A percentile compares a stretch with the other conserved stretches of the same genome.
Evolutionary conservation across 2,888 invertebrate genomes (phyloP).

Genomic region (Epinotia nisella): DNA sequence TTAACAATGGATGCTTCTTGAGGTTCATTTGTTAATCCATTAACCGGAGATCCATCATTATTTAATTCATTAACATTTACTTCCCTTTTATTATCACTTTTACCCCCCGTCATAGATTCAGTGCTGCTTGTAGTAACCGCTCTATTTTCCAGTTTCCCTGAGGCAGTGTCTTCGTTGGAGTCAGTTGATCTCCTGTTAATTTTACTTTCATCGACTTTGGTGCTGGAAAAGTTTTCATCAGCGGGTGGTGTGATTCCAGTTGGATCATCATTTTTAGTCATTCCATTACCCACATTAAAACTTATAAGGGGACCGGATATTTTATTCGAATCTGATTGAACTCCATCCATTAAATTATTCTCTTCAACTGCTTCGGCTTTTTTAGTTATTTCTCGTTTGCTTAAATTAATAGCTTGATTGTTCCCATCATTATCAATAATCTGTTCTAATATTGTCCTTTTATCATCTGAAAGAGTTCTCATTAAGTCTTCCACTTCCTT

Average conservation of each 20-base stretch:
- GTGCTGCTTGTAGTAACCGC: constrained; percentile 48
- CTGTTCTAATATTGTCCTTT: constrained; percentile 70
- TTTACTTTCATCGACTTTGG: constrained; percentile 57
- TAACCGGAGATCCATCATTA: constrained; percentile 51
- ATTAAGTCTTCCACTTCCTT: constrained; percentile 73
- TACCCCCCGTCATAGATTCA: constrained; percentile 52
- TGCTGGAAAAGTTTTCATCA: constrained; percentile 52
- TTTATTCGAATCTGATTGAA: constrained; percentile 68
- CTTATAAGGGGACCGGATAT: constrained; percentile 60
- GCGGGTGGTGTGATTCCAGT: constrained; percentile 55
- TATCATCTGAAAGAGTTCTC: constrained; percentile 72
- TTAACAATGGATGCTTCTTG: constrained; percentile 50
- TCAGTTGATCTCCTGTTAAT: constrained; percentile 57
- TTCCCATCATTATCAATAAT: constrained; percentile 63
- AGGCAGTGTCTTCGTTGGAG: constrained; percentile 49
- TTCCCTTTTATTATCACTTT: constrained; percentile 72
- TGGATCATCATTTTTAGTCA: constrained; percentile 55
- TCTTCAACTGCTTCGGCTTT: constrained; percentile 75
- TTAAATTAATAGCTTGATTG: constrained; percentile 55
- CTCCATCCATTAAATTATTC: constrained; percentile 66
- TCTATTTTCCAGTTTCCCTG: constrained; percentile 54
- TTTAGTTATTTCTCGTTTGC: constrained; percentile 78
- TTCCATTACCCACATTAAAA: constrained; percentile 56
- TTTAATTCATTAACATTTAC: constrained; percentile 57
- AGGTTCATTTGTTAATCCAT: constrained; percentile 53